These are phyloP conservation scores for Synergus itoensis DNA, from an alignment of 2,888 invertebrate species.

Conservation along the genomic window DNA sequence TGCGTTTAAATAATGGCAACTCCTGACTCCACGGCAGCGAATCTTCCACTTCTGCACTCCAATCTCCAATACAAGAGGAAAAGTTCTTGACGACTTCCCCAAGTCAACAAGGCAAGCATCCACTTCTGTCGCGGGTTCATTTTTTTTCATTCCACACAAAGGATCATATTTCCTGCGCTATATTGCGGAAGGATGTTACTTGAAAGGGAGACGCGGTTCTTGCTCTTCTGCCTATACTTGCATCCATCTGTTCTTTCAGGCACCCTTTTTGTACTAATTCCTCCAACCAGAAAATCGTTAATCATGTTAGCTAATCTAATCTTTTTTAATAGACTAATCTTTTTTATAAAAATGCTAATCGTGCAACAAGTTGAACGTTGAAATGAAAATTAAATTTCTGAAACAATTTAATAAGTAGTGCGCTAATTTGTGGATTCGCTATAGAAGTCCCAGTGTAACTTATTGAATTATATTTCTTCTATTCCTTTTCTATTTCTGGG, in stretches of 20 bases:
- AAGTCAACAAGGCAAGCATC: slow-evolving; percentile 37
- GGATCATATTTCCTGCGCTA: not conserved
- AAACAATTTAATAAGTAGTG: not conserved
- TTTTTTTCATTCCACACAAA: not conserved
- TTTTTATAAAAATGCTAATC: not conserved
- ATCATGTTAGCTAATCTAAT: not conserved
- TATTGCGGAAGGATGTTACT: not conserved
- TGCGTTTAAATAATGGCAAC: slow-evolving; percentile 36
- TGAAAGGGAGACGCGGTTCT: not conserved
- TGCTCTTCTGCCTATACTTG: not conserved
- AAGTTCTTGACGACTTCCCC: slow-evolving; percentile 30
- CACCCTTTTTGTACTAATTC: not conserved
- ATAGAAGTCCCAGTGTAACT: not conserved
- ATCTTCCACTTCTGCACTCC: not conserved
- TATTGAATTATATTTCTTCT: not conserved
- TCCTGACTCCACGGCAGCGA: not conserved
- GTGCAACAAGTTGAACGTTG: not conserved
- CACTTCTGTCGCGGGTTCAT: slow-evolving; percentile 18
- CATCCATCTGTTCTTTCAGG: not conserved
- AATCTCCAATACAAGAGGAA: slow-evolving; percentile 14
- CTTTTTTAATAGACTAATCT: no score
- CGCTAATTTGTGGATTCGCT: not conserved
- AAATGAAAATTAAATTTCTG: not conserved
- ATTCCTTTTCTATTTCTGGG: slow-evolving; percentile 4
- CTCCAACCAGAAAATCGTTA: not conserved